Evolutionary conservation across 2,113 vertebrate species (phyloP), one percentile per base, ranked within the genome.

Genomic region (Paramisgurnus dabryanus): DNA sequence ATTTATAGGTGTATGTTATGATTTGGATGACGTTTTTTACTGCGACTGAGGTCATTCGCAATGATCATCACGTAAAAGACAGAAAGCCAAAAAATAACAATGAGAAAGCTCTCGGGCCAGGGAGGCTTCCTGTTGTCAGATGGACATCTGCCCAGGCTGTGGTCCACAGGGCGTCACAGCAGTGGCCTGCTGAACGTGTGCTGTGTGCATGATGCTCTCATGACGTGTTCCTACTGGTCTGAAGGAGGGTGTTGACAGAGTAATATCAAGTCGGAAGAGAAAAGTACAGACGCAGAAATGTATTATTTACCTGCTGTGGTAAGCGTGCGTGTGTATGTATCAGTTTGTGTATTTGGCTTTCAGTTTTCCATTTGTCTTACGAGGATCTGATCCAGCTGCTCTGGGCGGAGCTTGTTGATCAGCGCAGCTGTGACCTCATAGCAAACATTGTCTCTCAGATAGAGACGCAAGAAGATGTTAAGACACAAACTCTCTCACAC

Each of bases 111-210:
- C 58, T 57, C 65, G 5, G 61, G 39, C 27, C 55, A 49, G 34
- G 40, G 50, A 78, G 50, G 55, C 77, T 83, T 76, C 71, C 79
- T 77, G 72, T 80, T 67, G 72, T 72, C 7, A 22, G 74, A 66
- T 85, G 83, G 80, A 85, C 69, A 57, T 7, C 61, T 72, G 81
- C 77, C 80, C 83, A 82, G 72, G 72, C 53, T 85, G 76, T 82
- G 83, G 77, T 82, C 55, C 67, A 60, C 45, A 76, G 80, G 77
- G 53, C 61, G 40, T 61, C 65, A 74, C 76, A 45, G 41, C 53
- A 66, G 68, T 50, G 77, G 60, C 68, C 74, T 79, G 53, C 17
- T 79, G 67, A 76, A 76, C 57, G 55, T 60, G 27, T 65, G 41
- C 63, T 78, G 67, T 78, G 66, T 76, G 64, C 67, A 58, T 63